These are phyloP conservation scores for Macroteleia sp. DNA, from an alignment of 2,888 invertebrate species.

Conservation along the genomic window DNA sequence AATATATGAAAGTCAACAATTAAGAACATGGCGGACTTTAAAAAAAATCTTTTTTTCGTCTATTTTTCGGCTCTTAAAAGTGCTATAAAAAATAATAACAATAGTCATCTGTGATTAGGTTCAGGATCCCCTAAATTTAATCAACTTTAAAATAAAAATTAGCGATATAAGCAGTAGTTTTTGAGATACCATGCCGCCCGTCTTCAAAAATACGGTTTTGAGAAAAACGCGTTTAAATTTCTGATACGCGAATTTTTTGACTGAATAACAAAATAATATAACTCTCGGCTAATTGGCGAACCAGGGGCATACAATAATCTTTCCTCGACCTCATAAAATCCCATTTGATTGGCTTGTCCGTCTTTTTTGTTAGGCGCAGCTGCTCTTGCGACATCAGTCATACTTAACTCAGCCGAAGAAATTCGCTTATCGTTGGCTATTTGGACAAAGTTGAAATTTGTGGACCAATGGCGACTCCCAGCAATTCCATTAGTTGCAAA, in stretches of 20 bases:
- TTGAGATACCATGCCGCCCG: too few relatives aligned
- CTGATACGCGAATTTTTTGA: slow-evolving; percentile 4
- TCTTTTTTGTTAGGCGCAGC: slow-evolving; percentile 8
- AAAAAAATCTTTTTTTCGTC: background rate
- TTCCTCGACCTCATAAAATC: slow-evolving; percentile 16
- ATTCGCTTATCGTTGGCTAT: slow-evolving; percentile 7
- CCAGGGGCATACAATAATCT: slow-evolving; percentile 8
- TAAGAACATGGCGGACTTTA: background rate
- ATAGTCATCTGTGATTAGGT: slow-evolving; percentile 1
- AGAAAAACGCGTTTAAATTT: slow-evolving; percentile 4
- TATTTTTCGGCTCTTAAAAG: slow-evolving; percentile 1
- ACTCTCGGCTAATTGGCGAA: slow-evolving; percentile 14
- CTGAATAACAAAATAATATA: slow-evolving; percentile 11
- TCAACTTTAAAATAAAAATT: background rate
- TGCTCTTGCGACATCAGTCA: slow-evolving; percentile 2
- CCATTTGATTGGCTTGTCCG: slow-evolving; percentile 4
- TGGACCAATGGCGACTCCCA: slow-evolving; percentile 16
- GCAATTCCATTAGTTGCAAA: slow-evolving; percentile 5
- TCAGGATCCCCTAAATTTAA: background rate
- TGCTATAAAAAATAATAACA: background rate
- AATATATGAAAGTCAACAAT: slow-evolving; percentile 1
- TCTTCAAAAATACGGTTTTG: slow-evolving; percentile 5
- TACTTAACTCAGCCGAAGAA: background rate
- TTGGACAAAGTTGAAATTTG: slow-evolving; percentile 7
- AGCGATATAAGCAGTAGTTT: background rate